Evolutionary conservation across 2,113 vertebrate genomes (phyloP), one percentile per base, ranked within the genome.

Genomic region (Rafetus swinhoei): DNA sequence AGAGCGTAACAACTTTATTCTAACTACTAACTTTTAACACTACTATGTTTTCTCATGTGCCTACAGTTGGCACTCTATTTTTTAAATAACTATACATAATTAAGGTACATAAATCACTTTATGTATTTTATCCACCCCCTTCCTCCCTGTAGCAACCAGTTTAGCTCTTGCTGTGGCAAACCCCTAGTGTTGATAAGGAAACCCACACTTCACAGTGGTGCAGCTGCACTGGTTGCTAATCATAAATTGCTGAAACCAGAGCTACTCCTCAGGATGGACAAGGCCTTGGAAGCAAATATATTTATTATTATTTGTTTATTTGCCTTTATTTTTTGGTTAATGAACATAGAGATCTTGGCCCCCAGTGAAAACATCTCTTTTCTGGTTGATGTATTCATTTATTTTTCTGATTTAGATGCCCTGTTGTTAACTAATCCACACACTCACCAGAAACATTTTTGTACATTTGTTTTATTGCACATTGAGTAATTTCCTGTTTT

Each of bases 171-270:
- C 29, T 5, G 0, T 32, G 2, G 39, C 74, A 60, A 88, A 24
- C 5, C 15, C 1, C 0, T 2, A 90, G 2, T 4, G 56, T 52
- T 29, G 84, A 62, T 5, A 45, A 76, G 39, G 13, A 27, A 65
- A 50, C 6, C 76, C 27, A 16, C 3, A 77, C 87, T 88, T 60
- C 16, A 76, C 72, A 21, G 18, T 56, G 7, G 10, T 12, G 24
- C 87, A 85, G 59, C 86, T 15, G 22, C 0, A 13, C 27, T n/a
- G 7, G 6, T 21, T 72, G 87, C 86, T 92, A 86, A 22, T 4
- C 55, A 87, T 84, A 53, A 18, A 60, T 84, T 92, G 88, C 88
- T 77, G 29, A 86, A 89, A 86, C 81, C 90, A 91, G 88, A 18
- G 76, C 83, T 90, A 86, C 81, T 90, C 88, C 90, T 83, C 50